phyloP scores from a whole-genome alignment of 2,113 vertebrate genomes.

The Nyctereutes procyonoides region DNA sequence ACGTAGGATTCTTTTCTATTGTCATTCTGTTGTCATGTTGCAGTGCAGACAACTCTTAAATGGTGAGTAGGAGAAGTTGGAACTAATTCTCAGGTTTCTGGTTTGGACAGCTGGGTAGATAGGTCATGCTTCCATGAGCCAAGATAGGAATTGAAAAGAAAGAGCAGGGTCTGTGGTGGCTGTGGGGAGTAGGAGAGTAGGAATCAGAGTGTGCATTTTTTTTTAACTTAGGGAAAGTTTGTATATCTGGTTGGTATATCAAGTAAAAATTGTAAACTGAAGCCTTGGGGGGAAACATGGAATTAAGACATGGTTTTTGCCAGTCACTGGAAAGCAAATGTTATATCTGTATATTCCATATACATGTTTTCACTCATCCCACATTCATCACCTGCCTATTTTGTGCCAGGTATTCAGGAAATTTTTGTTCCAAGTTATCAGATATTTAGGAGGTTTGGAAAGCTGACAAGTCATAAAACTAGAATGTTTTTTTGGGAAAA shows the following conservation, averaged over 20 bases:
- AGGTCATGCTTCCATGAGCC: fast-evolving
- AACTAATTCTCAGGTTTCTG: neutral
- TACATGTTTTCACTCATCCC: too few relatives aligned
- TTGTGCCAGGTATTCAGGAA: neutral
- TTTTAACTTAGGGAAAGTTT: neutral
- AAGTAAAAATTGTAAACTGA: neutral
- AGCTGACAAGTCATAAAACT: neutral
- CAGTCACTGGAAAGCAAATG: neutral
- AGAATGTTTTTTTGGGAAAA: neutral
- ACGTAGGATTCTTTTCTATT: neutral
- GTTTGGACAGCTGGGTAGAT: neutral
- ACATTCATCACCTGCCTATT: neutral
- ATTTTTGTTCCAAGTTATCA: neutral
- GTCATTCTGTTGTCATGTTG: neutral
- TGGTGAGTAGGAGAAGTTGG: neutral
- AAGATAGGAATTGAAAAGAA: neutral
- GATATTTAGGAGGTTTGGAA: neutral
- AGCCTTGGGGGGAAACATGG: neutral
- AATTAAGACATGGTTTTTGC: neutral
- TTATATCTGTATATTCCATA: neutral
- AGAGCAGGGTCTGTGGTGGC: neutral
- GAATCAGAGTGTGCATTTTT: neutral
- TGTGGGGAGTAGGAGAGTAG: neutral
- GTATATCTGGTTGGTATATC: neutral
- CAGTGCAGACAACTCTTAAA: neutral